Percentiles rank a stretch among this genome's conserved stretches.
Conservation (phyloP, 2,113 vertebrate species). For the Artemisiospiza belli region DNA sequence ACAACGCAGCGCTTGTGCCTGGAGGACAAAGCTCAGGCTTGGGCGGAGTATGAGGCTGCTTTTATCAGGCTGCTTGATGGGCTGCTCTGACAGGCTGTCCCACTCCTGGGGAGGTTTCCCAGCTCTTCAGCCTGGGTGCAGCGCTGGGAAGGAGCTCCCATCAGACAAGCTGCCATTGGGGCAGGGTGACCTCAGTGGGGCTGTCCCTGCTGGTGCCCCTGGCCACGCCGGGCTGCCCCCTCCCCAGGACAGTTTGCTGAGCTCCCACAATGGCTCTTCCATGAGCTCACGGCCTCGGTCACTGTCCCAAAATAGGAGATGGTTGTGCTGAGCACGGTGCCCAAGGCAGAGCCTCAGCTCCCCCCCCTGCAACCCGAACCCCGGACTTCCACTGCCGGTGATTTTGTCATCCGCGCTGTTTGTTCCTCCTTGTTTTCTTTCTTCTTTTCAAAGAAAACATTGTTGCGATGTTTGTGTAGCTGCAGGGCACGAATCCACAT, state of each 20-base stretch:
- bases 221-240: rapidly evolving
- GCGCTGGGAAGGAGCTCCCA: background rate
- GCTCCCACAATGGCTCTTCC: background rate
- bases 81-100: background rate
- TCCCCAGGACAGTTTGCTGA: background rate
- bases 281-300: background rate
- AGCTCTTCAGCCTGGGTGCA: background rate
- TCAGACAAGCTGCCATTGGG: rapidly evolving
- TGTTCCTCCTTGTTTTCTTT: slow-evolving; percentile 21
- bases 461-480: slow-evolving; percentile 10
- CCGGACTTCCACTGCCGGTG: background rate
- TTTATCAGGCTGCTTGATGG: background rate
- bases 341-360: background rate
- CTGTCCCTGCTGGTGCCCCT: rapidly evolving
- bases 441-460: background rate
- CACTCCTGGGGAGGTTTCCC: background rate
- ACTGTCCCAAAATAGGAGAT: slow-evolving; percentile 1
- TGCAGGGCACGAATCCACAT: background rate
- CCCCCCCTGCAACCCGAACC: background rate
- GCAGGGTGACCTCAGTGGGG: background rate
- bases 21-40: background rate
- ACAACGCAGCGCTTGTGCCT: background rate
- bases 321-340: background rate
- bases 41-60: background rate
- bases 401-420: background rate